Percentiles rank a stretch among this genome's conserved stretches.
Evolutionary conservation across 2,113 vertebrate species (phyloP).

Genomic region (Hystrix cristata): DNA sequence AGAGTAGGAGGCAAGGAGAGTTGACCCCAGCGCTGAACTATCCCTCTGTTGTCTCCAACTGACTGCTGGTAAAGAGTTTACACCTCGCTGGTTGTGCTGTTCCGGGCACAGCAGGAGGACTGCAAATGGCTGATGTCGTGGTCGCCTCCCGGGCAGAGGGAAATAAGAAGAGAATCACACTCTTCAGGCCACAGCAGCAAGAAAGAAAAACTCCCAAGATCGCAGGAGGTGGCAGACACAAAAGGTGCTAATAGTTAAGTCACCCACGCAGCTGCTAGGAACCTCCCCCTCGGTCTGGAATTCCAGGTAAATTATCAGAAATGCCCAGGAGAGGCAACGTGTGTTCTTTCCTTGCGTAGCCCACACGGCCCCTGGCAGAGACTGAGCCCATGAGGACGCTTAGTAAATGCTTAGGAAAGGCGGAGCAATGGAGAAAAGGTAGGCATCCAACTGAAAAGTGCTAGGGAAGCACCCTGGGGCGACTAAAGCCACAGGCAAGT

Average conservation of each 20-base stretch:
- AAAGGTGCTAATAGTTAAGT: constrained; percentile 27
- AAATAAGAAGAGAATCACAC: constrained; percentile 50
- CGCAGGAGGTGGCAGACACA: not conserved
- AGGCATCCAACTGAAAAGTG: not conserved
- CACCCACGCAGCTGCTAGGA: not conserved
- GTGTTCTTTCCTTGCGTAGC: not conserved
- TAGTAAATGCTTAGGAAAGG: not conserved
- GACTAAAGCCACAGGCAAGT: not conserved
- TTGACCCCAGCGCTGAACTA: not conserved
- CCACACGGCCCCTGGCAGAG: not conserved
- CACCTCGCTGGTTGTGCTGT: not conserved
- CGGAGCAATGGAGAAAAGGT: not conserved
- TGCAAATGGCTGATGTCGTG: not conserved
- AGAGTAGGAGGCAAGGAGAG: not conserved
- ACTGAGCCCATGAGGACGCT: not conserved
- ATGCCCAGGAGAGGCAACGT: not conserved
- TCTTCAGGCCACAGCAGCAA: not conserved
- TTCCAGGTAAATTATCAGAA: not conserved
- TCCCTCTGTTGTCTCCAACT: not conserved
- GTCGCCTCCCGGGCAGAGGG: not conserved
- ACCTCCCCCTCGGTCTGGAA: not conserved
- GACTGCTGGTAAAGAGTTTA: not conserved
- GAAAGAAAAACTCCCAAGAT: constrained; percentile 26
- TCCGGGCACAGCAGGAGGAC: not conserved
- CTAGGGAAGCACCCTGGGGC: not conserved